Conservation (phyloP, 2,113 vertebrate genomes). For the Carassius gibelio region DNA sequence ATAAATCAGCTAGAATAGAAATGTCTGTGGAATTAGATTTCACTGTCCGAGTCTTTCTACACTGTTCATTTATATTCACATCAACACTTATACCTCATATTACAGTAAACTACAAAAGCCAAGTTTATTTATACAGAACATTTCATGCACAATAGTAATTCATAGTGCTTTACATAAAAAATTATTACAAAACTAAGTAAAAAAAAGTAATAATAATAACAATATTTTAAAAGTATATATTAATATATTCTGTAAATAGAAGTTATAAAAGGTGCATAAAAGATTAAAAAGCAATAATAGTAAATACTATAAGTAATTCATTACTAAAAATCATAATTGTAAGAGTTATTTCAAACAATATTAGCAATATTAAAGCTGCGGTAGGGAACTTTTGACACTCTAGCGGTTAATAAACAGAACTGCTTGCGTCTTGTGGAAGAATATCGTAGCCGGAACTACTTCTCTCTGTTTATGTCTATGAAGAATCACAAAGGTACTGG, state of each 20-base stretch:
- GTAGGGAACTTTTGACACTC: not conserved
- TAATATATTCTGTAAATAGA: no score
- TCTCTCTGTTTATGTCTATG: no score
- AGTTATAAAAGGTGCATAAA: not conserved
- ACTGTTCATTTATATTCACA: no score
- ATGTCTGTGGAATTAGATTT: not conserved
- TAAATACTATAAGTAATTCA: not conserved
- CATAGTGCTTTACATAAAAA: not conserved
- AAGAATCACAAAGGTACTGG: no score
- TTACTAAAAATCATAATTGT: no score
- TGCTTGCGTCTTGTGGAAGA: no score
- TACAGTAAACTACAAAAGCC: not conserved
- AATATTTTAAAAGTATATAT: not conserved
- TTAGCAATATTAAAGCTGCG: constrained; percentile 55
- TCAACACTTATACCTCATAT: not conserved
- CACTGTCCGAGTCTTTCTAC: not conserved
- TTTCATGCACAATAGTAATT: not conserved
- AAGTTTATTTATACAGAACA: not conserved
- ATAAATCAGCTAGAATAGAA: not conserved
- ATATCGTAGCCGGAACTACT: no score
- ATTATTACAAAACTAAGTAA: not conserved
- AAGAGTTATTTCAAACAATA: no score
- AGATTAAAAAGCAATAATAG: not conserved
- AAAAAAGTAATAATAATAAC: not conserved
- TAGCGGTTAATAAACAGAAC: no score